A percentile compares a stretch with the other conserved stretches of the same genome.
These are phyloP conservation scores for Neosilurus hyrtlii DNA, from an alignment of 2,797 vertebrate genomes.

Conservation along the genomic window DNA sequence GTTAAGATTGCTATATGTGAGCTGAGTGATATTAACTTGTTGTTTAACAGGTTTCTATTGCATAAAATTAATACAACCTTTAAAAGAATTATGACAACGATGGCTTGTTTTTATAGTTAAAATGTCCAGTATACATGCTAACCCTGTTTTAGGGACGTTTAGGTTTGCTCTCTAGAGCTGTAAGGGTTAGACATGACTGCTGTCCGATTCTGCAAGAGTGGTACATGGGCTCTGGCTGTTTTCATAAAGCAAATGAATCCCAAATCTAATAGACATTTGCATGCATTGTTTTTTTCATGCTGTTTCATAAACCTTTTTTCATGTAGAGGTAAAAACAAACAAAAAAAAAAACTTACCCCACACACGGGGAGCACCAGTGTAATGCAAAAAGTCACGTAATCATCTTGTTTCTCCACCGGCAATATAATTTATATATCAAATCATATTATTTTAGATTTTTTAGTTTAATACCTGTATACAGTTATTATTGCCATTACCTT, in stretches of 20 bases:
- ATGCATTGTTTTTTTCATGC: too few relatives aligned
- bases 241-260: neutral
- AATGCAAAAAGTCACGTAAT: too few relatives aligned
- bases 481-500: too few relatives aligned
- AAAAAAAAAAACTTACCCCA: too few relatives aligned
- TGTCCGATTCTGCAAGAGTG: neutral
- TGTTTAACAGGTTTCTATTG: neutral
- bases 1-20: neutral
- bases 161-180: neutral
- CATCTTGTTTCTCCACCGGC: too few relatives aligned
- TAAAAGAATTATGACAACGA: neutral
- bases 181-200: neutral
- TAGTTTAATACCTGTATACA: too few relatives aligned
- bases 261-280: too few relatives aligned
- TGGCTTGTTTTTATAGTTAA: neutral
- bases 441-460: too few relatives aligned
- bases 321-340: too few relatives aligned
- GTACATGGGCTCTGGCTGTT: neutral
- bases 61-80: neutral
- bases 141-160: neutral
- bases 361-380: too few relatives aligned
- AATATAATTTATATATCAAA: too few relatives aligned
- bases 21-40: neutral
- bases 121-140: neutral
- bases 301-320: too few relatives aligned